Evolutionary conservation across 2,113 vertebrate species (phyloP), one percentile per base, ranked within the genome.

Genomic region (Platysternon megacephalum): DNA sequence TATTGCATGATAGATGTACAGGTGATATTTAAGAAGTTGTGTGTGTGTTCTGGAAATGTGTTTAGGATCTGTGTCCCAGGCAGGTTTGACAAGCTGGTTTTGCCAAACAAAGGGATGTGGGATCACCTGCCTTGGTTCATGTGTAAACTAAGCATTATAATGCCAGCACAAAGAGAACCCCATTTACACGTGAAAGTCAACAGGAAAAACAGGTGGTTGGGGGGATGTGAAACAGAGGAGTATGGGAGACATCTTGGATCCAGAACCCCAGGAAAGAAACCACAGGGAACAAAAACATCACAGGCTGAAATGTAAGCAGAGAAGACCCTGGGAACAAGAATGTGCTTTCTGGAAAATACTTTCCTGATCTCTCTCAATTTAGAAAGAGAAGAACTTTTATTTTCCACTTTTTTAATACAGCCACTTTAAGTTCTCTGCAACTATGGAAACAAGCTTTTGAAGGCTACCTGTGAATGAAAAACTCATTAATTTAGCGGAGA

Each of bases 401-500:
- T 65, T 90, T 65, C 22, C 44, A 51, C 89, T 74, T 88, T 91
- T 94, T 93, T 90, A 94, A 96, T 89, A 82, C 55, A 95, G 42
- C 35, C 93, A 90, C 48, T 84, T 79, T 58, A 97, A 94, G 87
- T 94, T 94, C 86, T 86, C 90, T 82, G 76, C 82, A 86, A 89
- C 86, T 94, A 53, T 95, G 89, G 89, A 97, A 97, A 94, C 28
- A 79, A 91, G 48, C 49, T 96, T 97, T 95, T 97, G 96, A 98
- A 96, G 93, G 58, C 81, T 95, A 91, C 26, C 68, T 96, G 51
- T 94, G 88, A 95, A 84, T 91, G 93, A 95, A 95, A 97, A 97
- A 32, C 80, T 96, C 82, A 68, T 96, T 97, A 96, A 89, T 11
- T 97, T 97, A 65, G 52, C 89, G 92, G 65, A 84, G 78, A 89